Conservation (phyloP, 2,797 vertebrate genomes). For the Novumbra hubbsi region DNA sequence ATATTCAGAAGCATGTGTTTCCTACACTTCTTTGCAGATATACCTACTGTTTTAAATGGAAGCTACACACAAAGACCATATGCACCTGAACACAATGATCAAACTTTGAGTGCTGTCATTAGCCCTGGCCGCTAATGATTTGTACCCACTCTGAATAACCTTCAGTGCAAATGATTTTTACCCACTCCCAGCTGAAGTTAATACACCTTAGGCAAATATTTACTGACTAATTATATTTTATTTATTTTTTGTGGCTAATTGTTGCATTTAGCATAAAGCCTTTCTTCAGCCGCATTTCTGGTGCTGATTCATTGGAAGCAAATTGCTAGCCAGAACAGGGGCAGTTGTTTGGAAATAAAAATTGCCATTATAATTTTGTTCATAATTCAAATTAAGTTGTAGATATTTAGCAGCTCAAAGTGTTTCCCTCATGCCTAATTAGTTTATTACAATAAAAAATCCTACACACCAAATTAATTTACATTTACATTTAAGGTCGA, state of each 20-base stretch:
- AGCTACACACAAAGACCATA: conserved; percentile 12
- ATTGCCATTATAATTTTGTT: too few species aligned
- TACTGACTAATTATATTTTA: conserved; percentile 50
- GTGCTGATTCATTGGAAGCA: too few species aligned
- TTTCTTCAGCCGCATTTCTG: conserved; percentile 27
- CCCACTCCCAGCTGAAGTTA: conserved; percentile 50
- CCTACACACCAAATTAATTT: too few species aligned
- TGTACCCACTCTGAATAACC: conserved; percentile 43
- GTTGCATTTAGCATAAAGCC: conserved; percentile 56
- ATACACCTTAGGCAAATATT: conserved; percentile 22
- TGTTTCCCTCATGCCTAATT: too few species aligned
- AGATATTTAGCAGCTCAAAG: too few species aligned
- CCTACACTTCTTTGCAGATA: background rate
- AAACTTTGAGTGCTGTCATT: conserved; percentile 37
- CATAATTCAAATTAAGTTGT: too few species aligned
- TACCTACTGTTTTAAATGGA: background rate
- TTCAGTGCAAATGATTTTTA: conserved; percentile 48
- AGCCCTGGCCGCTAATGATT: conserved; percentile 49
- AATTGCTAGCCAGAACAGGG: too few species aligned
- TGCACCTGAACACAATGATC: conserved; percentile 18
- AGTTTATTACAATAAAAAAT: too few species aligned
- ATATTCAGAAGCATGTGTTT: background rate
- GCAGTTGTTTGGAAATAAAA: too few species aligned
- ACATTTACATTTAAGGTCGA: too few species aligned
- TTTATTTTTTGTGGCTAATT: conserved; percentile 45